These are phyloP conservation scores for Drosophila dunni DNA, from an alignment of 1,140 invertebrate genomes.

Conservation along the genomic window DNA sequence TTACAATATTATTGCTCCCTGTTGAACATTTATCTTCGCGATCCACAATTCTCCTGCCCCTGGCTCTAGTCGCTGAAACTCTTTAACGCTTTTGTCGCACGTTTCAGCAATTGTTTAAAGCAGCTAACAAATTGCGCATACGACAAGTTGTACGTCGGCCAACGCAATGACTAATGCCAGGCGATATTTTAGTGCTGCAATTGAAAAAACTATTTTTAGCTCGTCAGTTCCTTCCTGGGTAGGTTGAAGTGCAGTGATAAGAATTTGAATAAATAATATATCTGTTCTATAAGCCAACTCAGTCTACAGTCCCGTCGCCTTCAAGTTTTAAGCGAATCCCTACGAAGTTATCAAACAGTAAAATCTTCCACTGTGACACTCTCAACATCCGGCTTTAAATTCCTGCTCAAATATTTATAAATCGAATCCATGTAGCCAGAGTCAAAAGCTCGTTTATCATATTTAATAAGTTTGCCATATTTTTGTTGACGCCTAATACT, in stretches of 20 bases:
- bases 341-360: background rate
- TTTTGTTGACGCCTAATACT: conserved; percentile 16
- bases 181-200: conserved; percentile 42
- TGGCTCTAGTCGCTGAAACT: background rate
- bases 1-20: conserved; percentile 78
- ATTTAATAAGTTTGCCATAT: conserved; percentile 68
- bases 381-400: background rate
- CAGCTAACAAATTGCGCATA: conserved; percentile 66
- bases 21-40: conserved; percentile 72
- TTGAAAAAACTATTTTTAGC: conserved; percentile 63
- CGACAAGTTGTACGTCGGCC: conserved; percentile 38
- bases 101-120: conserved; percentile 72
- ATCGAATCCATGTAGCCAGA: conserved; percentile 22
- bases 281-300: no score
- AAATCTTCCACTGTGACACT: background rate
- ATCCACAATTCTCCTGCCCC: background rate
- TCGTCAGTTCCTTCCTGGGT: conserved; percentile 12
- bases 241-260: no score
- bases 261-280: no score
- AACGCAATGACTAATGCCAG: conserved; percentile 24
- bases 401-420: conserved; percentile 59
- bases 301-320: no score
- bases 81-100: conserved; percentile 43
- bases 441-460: conserved; percentile 44
- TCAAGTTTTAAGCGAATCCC: no score